Base-by-base conservation (phyloP, 1,140 invertebrate genomes). In the Zaprionus capensis region DNA sequence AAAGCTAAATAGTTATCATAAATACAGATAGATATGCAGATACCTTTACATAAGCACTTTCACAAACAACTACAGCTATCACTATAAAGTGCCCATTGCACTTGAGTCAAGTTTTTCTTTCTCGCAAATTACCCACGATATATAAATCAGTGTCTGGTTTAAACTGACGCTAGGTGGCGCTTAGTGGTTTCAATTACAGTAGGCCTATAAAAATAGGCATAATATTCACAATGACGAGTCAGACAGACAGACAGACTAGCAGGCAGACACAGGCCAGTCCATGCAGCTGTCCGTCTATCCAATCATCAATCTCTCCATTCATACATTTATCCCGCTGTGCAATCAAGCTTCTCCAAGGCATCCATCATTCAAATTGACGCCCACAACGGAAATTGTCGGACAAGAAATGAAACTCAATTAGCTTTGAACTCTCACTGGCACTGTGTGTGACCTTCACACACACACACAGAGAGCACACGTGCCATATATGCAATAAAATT, bases 171-270 rank as follows among this genome's bases (percentile, higher is more conserved):
- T 70, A 67, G 64, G 64, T 78, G 82, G 70, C 75, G 74, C 71
- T 75, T 78, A 66, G 58, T 66, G 56, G 78, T 84, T 85, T 79
- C 82, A 85, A 85, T 84, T 76, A 49, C 56, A 22, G 38, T 11
- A 51, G 46, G 22, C 22, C 20, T 41, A 34, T n/a, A 44, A 51
- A 55, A 67, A 58, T 53, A n/a, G 28, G 2, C 70, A 49, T 24
- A 44, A 49, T 24, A 44, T 44, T 44, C 41, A 44, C 41, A 44
- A 44, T 44, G 41, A 44, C 15, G n/a, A 44, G n/a, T 31, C 41
- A 44, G 2, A 17, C 41, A 44, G 41, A 6, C 41, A 11, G 31
- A 9, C 41, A 41, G 15, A 44, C 38, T 17, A n/a, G 0, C 41
- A 46, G n/a, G 15, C 41, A 46, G 41, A 15, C 41, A 17, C 31